These are phyloP conservation scores for Noctua pronuba DNA, from an alignment of 2,888 invertebrate genomes.

Conservation along the genomic window DNA sequence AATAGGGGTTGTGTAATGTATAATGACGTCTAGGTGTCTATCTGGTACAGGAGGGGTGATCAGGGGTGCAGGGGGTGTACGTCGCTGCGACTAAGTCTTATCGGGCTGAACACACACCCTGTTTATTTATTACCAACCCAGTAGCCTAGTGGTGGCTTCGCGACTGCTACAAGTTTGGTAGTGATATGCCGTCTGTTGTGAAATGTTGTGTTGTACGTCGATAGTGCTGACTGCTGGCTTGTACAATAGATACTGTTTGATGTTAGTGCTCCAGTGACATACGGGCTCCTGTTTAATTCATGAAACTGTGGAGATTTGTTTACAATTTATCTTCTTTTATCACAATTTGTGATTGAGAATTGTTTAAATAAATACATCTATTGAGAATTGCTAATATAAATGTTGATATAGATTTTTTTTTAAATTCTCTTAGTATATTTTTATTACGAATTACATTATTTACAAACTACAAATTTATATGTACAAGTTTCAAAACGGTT, in stretches of 20 bases:
- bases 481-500: too few relatives aligned
- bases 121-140: conserved; percentile 87
- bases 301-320: conserved; percentile 23
- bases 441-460: too few relatives aligned
- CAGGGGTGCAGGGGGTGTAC: conserved; percentile 66
- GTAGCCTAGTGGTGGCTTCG: conserved; percentile 75
- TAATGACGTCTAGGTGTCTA: conserved; percentile 77
- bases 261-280: conserved; percentile 40
- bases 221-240: conserved; percentile 52
- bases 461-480: too few relatives aligned
- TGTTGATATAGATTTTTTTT: neutral
- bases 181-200: conserved; percentile 70
- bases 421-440: too few relatives aligned
- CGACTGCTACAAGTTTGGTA: conserved; percentile 71
- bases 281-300: conserved; percentile 17
- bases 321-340: neutral
- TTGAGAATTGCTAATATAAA: neutral
- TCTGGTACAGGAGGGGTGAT: conserved; percentile 68
- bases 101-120: conserved; percentile 86
- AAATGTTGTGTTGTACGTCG: conserved; percentile 56
- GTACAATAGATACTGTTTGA: conserved; percentile 51
- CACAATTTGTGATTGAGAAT: too few relatives aligned
- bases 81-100: conserved; percentile 81
- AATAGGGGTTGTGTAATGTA: conserved; percentile 80
- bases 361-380: neutral